Evolutionary conservation across 2,888 invertebrate species (phyloP), one percentile per base, ranked within the genome.

Genomic region (Tigriopus californicus): DNA sequence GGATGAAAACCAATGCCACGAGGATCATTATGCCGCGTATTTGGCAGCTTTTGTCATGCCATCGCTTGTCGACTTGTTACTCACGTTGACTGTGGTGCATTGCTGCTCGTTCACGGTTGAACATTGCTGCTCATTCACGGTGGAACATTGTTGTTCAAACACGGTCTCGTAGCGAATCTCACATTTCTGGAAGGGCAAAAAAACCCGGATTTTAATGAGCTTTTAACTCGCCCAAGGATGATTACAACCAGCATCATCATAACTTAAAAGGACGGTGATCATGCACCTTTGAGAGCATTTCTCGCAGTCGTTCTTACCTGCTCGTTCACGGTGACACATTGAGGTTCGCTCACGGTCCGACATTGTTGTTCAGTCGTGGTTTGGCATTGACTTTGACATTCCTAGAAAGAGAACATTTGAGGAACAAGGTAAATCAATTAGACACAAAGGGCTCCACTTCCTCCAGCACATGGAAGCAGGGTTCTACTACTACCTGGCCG

Each of bases 91-190:
- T 11, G 20, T 52, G 18, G 20, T 52, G 13, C 52, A 52, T 20
- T 24, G 24, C 22, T 52, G 52, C 33, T 52, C 52, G 33, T 52
- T 20, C 20, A 58, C 58, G 22, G 58, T 58, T 15, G 10, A 33
- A 25, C 58, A 58, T 33, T 49, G 33, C 33, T 58, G 58, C 25
- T 58, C 58, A 49, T 58, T 48, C n/a, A 49, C 49, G 11, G 58
- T 58, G 48, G 25, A 33, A 22, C 58, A 58, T 58, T 58, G 48
- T 18, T 58, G 40, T 48, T 58, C 58, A 49, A 49, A 49, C 48
- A 58, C 58, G 20, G 46, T 46, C 46, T 40, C 41, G 40, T 58
- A 48, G 15, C 18, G 24, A 13, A 49, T 58, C 18, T 47, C 47
- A 33, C 58, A 58, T 40, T 58, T 47, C 48, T 58, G 52, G 22